These are phyloP conservation scores for Hydropsyche betteni DNA, from an alignment of 2,888 invertebrate species.

Conservation along the genomic window DNA sequence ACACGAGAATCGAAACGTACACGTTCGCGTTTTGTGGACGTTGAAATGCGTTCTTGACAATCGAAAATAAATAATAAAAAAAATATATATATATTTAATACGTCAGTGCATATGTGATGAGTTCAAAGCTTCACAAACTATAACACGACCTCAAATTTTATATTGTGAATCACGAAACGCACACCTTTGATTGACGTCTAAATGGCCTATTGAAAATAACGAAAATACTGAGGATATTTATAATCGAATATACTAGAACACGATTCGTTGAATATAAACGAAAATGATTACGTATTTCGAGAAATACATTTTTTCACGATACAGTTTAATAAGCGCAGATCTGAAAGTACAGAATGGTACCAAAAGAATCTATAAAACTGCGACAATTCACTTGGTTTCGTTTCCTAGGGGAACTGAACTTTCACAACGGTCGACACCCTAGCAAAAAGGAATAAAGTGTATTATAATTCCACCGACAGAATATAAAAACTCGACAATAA, in stretches of 20 bases:
- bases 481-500: background rate
- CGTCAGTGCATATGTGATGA: too few relatives aligned
- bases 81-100: too few relatives aligned
- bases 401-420: slow-evolving; percentile 19
- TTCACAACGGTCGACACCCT: background rate
- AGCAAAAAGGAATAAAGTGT: background rate
- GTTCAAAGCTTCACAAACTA: too few relatives aligned
- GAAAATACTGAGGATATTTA: too few relatives aligned
- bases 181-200: too few relatives aligned
- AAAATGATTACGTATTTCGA: background rate
- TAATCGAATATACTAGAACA: background rate
- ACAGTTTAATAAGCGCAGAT: background rate
- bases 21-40: too few relatives aligned
- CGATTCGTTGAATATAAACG: background rate
- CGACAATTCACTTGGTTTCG: background rate
- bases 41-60: too few relatives aligned
- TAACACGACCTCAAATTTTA: too few relatives aligned
- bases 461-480: background rate
- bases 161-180: too few relatives aligned
- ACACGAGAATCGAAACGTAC: too few relatives aligned
- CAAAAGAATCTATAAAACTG: slow-evolving; percentile 11
- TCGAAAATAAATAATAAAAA: too few relatives aligned
- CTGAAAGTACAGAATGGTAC: background rate
- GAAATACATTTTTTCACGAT: background rate
- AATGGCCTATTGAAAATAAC: too few relatives aligned